A percentile compares a stretch with the other conserved stretches of the same genome.
Conservation (phyloP, 2,113 vertebrate genomes). For the Pelecanoides urinatrix region DNA sequence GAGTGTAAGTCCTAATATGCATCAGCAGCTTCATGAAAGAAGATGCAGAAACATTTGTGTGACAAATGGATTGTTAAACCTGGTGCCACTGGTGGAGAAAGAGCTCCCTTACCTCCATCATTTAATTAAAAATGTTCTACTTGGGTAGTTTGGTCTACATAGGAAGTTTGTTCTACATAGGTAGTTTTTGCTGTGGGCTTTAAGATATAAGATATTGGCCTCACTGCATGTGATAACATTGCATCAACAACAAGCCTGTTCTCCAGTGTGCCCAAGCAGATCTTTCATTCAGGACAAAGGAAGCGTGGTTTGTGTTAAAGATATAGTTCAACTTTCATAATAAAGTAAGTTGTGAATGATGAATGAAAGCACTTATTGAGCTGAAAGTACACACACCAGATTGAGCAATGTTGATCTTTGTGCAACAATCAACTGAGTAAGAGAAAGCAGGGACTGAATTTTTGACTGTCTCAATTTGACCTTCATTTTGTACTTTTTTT, state of each 20-base stretch:
- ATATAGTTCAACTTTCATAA: conserved; percentile 52
- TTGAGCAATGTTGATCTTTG: conserved; percentile 60
- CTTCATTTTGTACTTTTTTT: conserved; percentile 40
- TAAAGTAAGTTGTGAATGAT: conserved; percentile 56
- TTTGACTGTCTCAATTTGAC: background rate
- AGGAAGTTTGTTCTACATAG: background rate
- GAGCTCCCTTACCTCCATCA: background rate
- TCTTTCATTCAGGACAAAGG: conserved; percentile 43
- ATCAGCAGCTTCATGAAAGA: background rate
- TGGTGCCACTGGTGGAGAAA: background rate
- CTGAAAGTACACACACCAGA: conserved; percentile 38
- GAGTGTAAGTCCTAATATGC: background rate
- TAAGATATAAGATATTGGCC: conserved; percentile 4
- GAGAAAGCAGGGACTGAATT: conserved; percentile 9
- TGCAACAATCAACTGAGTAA: conserved; percentile 50
- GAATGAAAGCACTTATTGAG: conserved; percentile 57
- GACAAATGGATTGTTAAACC: conserved; percentile 1
- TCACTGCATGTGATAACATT: background rate
- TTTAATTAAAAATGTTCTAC: conserved; percentile 16
- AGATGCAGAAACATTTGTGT: background rate
- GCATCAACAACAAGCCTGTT: conserved; percentile 16
- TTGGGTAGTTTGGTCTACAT: background rate
- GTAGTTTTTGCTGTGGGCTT: conserved; percentile 4
- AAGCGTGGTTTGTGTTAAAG: conserved; percentile 59
- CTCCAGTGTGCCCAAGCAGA: background rate